Evolutionary conservation across 23 tunicate genomes (phyloP).

Genomic region (Aplidium turbinatum): DNA sequence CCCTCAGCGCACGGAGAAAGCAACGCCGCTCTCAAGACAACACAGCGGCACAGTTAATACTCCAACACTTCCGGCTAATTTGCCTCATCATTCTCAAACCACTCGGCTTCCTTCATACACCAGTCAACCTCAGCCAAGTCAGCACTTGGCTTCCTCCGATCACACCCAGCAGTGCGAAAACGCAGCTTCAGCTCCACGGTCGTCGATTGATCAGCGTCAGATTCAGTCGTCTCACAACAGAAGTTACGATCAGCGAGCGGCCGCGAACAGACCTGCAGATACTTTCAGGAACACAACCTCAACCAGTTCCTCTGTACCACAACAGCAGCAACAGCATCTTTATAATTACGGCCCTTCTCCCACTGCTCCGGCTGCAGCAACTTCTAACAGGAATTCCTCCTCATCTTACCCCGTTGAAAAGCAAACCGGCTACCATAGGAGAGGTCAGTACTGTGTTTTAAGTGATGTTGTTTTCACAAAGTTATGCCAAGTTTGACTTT

Average conservation of each 20-base stretch:
- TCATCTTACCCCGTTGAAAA: no score
- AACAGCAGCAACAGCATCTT: background rate
- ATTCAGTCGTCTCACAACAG: no score
- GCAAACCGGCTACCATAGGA: no score
- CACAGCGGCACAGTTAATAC: no score
- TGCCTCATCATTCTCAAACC: constrained; percentile 9
- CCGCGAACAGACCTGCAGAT: constrained; percentile 16
- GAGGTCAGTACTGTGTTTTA: no score
- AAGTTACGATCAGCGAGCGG: constrained; percentile 13
- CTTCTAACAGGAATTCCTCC: no score
- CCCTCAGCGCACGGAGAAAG: background rate
- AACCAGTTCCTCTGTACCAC: background rate
- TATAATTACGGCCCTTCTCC: constrained; percentile 3
- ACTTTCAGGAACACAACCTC: constrained; percentile 10
- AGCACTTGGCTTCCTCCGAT: background rate
- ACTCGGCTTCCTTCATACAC: constrained; percentile 10
- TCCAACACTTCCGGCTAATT: no score
- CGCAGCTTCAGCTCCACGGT: background rate
- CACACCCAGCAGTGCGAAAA: background rate
- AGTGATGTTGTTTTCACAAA: no score
- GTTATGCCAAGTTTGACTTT: no score
- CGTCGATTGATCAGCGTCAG: background rate
- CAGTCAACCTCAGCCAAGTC: no score
- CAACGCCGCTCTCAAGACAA: background rate
- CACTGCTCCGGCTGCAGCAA: no score